Evolutionary conservation across 2,797 vertebrate species (phyloP), one percentile per base, ranked within the genome.

Genomic region (Pteronotus mesoamericanus): DNA sequence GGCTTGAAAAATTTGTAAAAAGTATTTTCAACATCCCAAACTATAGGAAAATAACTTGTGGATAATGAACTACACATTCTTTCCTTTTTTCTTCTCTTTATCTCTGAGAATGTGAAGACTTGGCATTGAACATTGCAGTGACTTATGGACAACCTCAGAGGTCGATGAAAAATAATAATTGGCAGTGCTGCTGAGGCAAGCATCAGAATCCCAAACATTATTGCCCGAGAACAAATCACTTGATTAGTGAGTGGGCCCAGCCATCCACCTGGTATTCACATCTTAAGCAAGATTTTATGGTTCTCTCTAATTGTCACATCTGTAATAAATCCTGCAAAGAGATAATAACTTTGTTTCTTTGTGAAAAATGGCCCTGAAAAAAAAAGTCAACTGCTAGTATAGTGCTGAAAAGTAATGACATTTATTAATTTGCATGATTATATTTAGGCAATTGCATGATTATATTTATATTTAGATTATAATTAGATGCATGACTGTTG

Each of bases 401-500:
- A 44, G 37, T 78, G 51, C 55, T 94, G 39, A 59, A 91, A 92
- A 72, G 57, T 59, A 66, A 82, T 72, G 86, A 64, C 42, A 85
- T 80, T 91, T 93, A 89, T 96, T 92, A 96, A 96, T 78, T 85
- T 84, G 32, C 71, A 90, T 86, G 74, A 94, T 94, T 90, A 71
- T 88, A 89, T 91, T 92, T 95, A 89, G 85, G 86, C 94, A 94
- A 96, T 61, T 79, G 8, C 37, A 86, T 77, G 86, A 92, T 94
- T 85, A 55, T 88, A 85, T 91, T 96, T 94, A 91, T 53, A 96
- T 83, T 92, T 96, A 92, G 57, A 75, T 74, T 86, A 46, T 9
- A 87, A 88, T 82, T 86, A 86, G 61, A 55, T 71, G 37, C 12
- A 80, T 84, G 68, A 68, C 0, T 64, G 4, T n/a, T 79, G 86